A percentile compares a stretch with the other conserved stretches of the same genome.
phyloP scores from a whole-genome alignment of 2,113 vertebrate species.

The Oxyruncus cristatus region DNA sequence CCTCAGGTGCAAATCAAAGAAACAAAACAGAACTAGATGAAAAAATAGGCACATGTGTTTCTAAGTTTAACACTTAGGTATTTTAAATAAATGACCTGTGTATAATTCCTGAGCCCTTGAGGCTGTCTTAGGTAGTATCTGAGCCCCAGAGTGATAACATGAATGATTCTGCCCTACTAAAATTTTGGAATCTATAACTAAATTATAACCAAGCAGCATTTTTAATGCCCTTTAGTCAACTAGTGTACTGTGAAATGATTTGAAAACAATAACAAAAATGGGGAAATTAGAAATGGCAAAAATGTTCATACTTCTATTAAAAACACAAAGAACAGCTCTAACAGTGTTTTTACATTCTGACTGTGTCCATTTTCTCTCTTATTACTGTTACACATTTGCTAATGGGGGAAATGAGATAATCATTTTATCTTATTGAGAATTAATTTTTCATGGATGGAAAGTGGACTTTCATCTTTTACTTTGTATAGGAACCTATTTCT shows the following conservation, averaged over 20 bases:
- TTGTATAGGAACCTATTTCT: not conserved
- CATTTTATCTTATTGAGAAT: not conserved
- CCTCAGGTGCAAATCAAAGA: not conserved
- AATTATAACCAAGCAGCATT: not conserved
- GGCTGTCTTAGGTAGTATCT: not conserved
- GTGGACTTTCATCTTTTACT: not conserved
- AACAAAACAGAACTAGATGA: not conserved
- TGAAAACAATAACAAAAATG: not conserved
- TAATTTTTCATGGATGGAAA: not conserved
- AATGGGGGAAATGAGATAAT: not conserved
- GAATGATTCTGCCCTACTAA: not conserved
- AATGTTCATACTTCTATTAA: not conserved
- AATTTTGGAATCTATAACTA: not conserved
- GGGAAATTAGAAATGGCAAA: not conserved
- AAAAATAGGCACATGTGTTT: rapidly evolving
- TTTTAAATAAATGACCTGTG: not conserved
- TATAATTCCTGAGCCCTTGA: not conserved
- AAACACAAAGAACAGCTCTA: not conserved
- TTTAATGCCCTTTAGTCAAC: not conserved
- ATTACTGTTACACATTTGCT: not conserved
- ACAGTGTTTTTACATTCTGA: not conserved
- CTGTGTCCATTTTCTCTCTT: not conserved
- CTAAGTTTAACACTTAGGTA: not conserved
- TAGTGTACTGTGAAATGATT: not conserved
- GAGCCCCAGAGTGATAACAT: not conserved